Evolutionary conservation across 2,113 vertebrate genomes (phyloP).

Genomic region (Phrynocephalus versicolor): DNA sequence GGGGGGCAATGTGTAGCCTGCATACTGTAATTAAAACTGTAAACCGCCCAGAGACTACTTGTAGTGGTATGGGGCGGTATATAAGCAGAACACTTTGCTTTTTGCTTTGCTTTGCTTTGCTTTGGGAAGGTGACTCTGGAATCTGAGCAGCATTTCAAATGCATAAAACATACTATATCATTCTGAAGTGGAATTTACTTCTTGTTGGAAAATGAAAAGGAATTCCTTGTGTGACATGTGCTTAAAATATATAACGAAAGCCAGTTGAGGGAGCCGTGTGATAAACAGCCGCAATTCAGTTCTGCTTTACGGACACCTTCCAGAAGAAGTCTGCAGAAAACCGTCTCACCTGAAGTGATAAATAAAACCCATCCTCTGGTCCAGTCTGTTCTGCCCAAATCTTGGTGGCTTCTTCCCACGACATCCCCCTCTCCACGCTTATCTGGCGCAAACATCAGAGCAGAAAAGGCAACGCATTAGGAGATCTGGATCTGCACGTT

Average conservation of each 20-base stretch:
- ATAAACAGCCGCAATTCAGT: not conserved
- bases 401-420: constrained; percentile 97
- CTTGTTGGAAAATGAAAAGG: not conserved
- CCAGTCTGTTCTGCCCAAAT: constrained; percentile 94
- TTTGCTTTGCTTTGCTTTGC: no score
- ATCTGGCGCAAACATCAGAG: constrained; percentile 75
- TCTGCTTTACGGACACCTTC: not conserved
- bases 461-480: not conserved
- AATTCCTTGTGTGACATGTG: not conserved
- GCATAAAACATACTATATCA: not conserved
- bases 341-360: constrained; percentile 81
- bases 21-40: no score
- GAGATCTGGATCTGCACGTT: not conserved
- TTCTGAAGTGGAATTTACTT: not conserved
- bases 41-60: no score
- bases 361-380: constrained; percentile 95
- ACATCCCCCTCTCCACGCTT: constrained; percentile 96
- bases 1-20: no score
- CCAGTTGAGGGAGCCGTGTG: not conserved
- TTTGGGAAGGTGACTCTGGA: no score
- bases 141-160: not conserved
- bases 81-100: no score
- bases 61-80: no score
- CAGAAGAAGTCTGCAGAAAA: not conserved
- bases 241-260: not conserved